Evolutionary conservation across 2,797 vertebrate species (phyloP), one percentile per base, ranked within the genome.

Genomic region (Anableps anableps): DNA sequence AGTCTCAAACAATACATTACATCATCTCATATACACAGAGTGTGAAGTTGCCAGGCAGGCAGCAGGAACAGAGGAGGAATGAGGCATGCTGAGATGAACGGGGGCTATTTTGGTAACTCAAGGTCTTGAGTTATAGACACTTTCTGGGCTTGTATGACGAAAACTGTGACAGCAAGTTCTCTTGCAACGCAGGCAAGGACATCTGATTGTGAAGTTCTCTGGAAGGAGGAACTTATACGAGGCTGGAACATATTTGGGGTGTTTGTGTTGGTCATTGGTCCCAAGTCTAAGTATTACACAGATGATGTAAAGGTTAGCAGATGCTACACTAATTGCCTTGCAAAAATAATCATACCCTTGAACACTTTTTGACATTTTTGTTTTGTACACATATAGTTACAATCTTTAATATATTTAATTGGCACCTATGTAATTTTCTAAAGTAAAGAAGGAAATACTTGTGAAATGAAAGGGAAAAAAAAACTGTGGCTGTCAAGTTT

Each of bases 21-120:
- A 91, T 90, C 83, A 92, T 89, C 80, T 76, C 76, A 70, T 71
- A 85, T 87, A 60, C 55, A 81, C 77, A 50, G 86, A 74, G 75
- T 62, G 85, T 83, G 88, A 90, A 85, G 89, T 83, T 89, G 89
- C 84, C 82, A 89, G 88, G 85, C 87, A 82, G 83, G 88, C 90
- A 89, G 90, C 88, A 89, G 84, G 81, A 88, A 88, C 88, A 88
- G 86, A 91, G 31, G 58, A 62, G 58, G 60, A 64, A 6, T 64
- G 60, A 64, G 16, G 31, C 17, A 8, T 3, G 81, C 88, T 88
- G 93, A 92, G 94, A 93, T 92, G 88, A 93, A 86, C 85, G 0
- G 51, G 64, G 78, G 90, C 90, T 95, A 95, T 95, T 96, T 95
- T 93, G 85, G 92, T 94, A 41, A 83, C 5, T n/a, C 17, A 64